Conservation (phyloP, 2,797 vertebrate species). For the Malurus leucopterus region DNA sequence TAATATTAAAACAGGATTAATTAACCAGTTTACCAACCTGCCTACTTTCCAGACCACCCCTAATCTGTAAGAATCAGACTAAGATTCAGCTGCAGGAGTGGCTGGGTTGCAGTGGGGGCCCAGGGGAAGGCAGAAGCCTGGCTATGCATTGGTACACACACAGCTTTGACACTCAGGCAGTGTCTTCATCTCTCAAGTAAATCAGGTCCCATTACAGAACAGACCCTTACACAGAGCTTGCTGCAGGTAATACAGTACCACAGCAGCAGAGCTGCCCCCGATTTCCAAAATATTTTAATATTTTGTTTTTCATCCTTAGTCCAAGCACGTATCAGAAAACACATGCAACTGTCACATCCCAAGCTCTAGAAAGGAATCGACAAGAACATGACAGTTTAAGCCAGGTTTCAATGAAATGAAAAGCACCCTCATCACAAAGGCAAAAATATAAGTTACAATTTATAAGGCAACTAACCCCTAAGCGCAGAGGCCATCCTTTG, state of each 20-base stretch:
- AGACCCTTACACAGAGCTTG: not conserved
- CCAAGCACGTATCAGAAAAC: not conserved
- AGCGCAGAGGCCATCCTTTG: conserved; percentile 17
- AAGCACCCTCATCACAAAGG: not conserved
- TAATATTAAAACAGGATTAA: not conserved
- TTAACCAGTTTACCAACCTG: not conserved
- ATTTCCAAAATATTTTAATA: not conserved
- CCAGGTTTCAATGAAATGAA: not conserved
- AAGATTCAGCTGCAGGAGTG: not conserved
- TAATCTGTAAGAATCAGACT: not conserved
- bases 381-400: not conserved
- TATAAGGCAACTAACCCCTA: conserved; percentile 21
- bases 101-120: not conserved
- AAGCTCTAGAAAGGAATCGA: not conserved
- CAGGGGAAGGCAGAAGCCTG: not conserved
- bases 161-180: not conserved
- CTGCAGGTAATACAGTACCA: not conserved
- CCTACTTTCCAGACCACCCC: not conserved
- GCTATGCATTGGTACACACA: not conserved
- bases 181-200: not conserved
- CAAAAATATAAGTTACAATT: not conserved
- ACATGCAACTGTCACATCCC: not conserved
- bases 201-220: not conserved
- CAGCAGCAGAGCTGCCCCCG: not conserved
- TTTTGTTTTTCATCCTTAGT: not conserved